Evolutionary conservation across 2,888 invertebrate genomes (phyloP), one percentile per base, ranked within the genome.

Genomic region (Zonitis immaculata): DNA sequence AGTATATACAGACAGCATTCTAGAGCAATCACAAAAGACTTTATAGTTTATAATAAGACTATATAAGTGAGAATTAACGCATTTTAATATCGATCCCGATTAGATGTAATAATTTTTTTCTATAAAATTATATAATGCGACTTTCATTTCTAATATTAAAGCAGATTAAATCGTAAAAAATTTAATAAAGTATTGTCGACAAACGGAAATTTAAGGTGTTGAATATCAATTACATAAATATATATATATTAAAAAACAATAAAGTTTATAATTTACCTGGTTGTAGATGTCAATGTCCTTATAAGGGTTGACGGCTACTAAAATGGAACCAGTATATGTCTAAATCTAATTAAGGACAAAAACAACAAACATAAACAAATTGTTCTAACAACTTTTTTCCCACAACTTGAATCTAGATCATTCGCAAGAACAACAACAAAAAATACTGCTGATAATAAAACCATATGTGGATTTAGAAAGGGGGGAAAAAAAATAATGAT

Each of bases 261-360:
- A 48, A 50, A 48, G 43, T 28, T 50, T 45, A 62, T n/a, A n/a
- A 83, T 88, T 89, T 78, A 92, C 94, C 82, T 86, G 83, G 64
- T 88, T 88, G 77, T 93, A 95, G 74, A 89, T 89, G 77, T 89
- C 88, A 69, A 95, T 82, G 72, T 89, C 88, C 79, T 94, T 94
- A 80, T 95, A 95, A 3, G 95, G 95, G 79, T 95, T 95, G 65
- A 95, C 93, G 67, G 94, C 93, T 67, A 94, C 89, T 72, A 95
- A 80, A 77, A 95, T 94, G 56, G 92, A 90, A 65, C 94, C 94
- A 52, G 93, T 91, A 78, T 93, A 94, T 54, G 94, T 95, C 94
- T 95, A 80, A 72, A 69, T 64, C 66, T 67, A 65, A 72, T 80
- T 81, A 80, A 83, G 84, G 80, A 83, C 81, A 72, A 71, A 52